phyloP scores from a whole-genome alignment of 2,888 invertebrate genomes.

The Dicyrtoma fusca region DNA sequence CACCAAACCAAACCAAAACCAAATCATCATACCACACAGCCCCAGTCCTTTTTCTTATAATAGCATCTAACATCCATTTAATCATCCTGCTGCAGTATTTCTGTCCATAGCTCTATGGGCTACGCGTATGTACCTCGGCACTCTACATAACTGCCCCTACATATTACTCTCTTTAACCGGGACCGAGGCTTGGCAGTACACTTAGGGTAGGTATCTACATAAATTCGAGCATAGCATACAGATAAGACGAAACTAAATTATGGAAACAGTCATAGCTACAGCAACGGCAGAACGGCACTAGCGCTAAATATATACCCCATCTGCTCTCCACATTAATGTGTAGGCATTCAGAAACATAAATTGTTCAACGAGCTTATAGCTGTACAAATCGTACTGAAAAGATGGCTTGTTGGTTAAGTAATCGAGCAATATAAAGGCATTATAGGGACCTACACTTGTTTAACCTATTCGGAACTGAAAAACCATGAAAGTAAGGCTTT shows the following conservation, averaged over 20 bases:
- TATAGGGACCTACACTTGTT: no score
- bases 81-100: not conserved
- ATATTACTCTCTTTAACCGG: no score
- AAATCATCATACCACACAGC: not conserved
- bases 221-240: no score
- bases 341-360: not conserved
- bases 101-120: not conserved
- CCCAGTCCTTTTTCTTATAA: conserved; percentile 2
- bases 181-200: no score
- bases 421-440: conserved; percentile 1
- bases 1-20: not conserved
- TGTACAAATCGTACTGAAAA: not conserved
- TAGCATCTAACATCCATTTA: conserved; percentile 15
- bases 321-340: not conserved
- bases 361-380: not conserved
- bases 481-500: no score
- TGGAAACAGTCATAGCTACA: no score
- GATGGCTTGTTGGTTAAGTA: conserved; percentile 24
- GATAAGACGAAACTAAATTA: no score
- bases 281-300: no score
- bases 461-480: no score
- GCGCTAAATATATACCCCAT: not conserved
- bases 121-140: no score
- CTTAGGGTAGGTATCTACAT: no score
- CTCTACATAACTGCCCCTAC: no score